Base-by-base conservation (phyloP, 2,113 vertebrate genomes). In the Brachyhypopomus occidentalis region DNA sequence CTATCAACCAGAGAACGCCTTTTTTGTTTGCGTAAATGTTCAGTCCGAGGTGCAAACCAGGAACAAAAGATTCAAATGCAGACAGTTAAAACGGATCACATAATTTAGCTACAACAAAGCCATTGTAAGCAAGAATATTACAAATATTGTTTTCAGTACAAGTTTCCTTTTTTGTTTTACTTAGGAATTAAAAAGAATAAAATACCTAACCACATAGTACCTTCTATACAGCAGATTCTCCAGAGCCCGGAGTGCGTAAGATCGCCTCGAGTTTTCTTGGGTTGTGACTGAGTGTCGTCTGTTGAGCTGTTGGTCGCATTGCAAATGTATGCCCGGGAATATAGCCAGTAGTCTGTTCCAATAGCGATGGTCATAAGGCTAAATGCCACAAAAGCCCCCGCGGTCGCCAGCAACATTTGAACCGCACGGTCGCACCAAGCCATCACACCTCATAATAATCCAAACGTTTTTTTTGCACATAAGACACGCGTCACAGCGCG, bases 341-440 rank as follows among this genome's bases (percentile, higher is more conserved):
- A 98, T 22, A 99, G 96, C 97, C 97, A 98, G 93, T 98, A 98
- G 93, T 98, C 96, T 88, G 97, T 98, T 84, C 97, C 97, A 86
- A 99, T 95, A 88, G 97, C 96, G 91, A 99, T 98, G 92, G 95
- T 95, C 97, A 99, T 99, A 85, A 99, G 95, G 90, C 97, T 96
- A 92, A 99, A 99, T 84, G 97, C 97, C 76, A 96, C 94, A 88
- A 98, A 99, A 91, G 97, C 97, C 79, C 97, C 97, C 80, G 93
- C 95, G 70, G 96, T 98, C 92, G 96, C 96, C 93, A 98, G 93
- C 89, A 98, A 93, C 94, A 96, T 95, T 92, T 98, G 97, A 92
- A 97, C 94, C 91, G 97, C 96, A 88, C 96, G 96, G 91, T 99
- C 93, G 90, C 90, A 92, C 92, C 93, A 92, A 88, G 90, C 93